These are phyloP conservation scores for Periophthalmus modestus DNA, from an alignment of 2,113 vertebrate species.

Conservation along the genomic window DNA sequence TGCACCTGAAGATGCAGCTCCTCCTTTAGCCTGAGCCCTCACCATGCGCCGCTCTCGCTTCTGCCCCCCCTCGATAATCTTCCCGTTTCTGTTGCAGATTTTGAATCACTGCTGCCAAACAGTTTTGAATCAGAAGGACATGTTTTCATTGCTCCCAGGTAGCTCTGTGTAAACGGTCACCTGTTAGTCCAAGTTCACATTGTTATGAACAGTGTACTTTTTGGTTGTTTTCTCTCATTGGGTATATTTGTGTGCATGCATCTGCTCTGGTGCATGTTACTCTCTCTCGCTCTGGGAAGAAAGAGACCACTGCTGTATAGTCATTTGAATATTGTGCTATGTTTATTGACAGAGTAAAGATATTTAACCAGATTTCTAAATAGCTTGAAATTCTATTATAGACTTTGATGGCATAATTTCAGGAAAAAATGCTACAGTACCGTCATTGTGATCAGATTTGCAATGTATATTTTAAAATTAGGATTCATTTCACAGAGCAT, in stretches of 20 bases:
- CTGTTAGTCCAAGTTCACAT: conserved; percentile 31
- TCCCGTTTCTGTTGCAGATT: conserved; percentile 99
- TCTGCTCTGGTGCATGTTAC: conserved; percentile 41
- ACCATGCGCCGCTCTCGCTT: conserved; percentile 68
- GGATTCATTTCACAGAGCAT: neutral
- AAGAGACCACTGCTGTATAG: neutral
- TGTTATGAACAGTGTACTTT: conserved; percentile 4
- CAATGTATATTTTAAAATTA: neutral
- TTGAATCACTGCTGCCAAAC: conserved; percentile 99
- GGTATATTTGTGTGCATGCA: conserved; percentile 37
- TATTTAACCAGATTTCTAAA: neutral
- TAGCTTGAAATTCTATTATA: neutral
- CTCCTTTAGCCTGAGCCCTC: conserved; percentile 61
- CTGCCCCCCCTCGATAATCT: conserved; percentile 87
- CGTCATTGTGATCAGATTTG: neutral
- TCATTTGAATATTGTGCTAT: neutral
- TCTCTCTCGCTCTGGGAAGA: neutral
- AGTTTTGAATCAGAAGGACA: conserved; percentile 99
- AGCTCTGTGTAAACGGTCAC: conserved; percentile 84
- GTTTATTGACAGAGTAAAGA: too few species aligned
- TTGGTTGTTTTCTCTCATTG: conserved; percentile 11
- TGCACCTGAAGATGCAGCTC: conserved; percentile 78
- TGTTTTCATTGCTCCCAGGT: conserved; percentile 99
- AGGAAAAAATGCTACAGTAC: neutral
- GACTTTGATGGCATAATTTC: neutral